phyloP scores from a whole-genome alignment of 2,888 invertebrate species.

The Mamestra brassicae region DNA sequence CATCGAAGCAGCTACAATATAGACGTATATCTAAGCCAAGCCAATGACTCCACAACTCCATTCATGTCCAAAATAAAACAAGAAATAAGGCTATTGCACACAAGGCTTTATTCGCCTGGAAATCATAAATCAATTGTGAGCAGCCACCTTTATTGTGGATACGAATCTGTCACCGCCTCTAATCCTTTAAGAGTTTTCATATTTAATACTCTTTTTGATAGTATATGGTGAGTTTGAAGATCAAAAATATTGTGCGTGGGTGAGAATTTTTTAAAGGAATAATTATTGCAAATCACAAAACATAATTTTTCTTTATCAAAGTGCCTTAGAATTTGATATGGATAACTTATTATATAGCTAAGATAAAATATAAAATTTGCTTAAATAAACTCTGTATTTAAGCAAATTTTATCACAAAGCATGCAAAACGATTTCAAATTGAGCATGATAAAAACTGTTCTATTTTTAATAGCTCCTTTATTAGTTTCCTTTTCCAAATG shows the following conservation, averaged over 20 bases:
- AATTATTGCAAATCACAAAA: background rate
- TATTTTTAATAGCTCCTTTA: too few relatives aligned
- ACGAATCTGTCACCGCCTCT: slow-evolving; percentile 85
- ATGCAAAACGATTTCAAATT: background rate
- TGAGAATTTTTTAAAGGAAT: background rate
- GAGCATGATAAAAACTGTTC: background rate
- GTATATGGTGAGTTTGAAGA: slow-evolving; percentile 58
- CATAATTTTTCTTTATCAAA: background rate
- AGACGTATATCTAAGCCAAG: slow-evolving; percentile 63
- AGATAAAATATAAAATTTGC: too few relatives aligned
- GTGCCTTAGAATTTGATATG: background rate
- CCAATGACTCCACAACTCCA: slow-evolving; percentile 67
- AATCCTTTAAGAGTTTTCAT: slow-evolving; percentile 87
- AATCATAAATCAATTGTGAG: slow-evolving; percentile 87
- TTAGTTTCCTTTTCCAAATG: too few relatives aligned
- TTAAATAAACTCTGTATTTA: background rate
- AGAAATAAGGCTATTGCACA: slow-evolving; percentile 55
- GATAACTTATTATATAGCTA: background rate
- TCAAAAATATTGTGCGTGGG: slow-evolving; percentile 6
- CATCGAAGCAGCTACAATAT: slow-evolving; percentile 58
- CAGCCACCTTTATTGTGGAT: slow-evolving; percentile 82
- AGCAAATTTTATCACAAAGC: background rate
- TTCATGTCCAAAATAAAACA: slow-evolving; percentile 68
- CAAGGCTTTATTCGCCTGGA: slow-evolving; percentile 83
- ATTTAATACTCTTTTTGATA: slow-evolving; percentile 73